Conservation (phyloP, 2,113 vertebrate species). For the Synchiropus splendidus region DNA sequence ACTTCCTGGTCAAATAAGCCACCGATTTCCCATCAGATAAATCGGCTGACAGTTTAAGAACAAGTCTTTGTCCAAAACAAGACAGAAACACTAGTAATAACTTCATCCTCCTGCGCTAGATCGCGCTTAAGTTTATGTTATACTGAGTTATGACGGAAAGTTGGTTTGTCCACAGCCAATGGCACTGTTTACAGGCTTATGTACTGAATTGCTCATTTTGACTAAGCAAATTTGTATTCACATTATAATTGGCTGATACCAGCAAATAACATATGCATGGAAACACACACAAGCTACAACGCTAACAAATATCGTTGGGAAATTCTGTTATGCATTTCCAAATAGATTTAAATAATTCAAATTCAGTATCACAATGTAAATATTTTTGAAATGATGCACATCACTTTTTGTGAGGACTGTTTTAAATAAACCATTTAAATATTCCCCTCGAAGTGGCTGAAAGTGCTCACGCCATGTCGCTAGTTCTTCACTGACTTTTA, state of each 20-base stretch:
- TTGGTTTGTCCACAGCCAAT: conserved; percentile 9
- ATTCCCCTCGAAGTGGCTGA: too few relatives aligned
- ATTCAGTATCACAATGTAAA: not conserved
- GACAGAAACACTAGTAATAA: too few relatives aligned
- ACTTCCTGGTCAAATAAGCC: conserved; percentile 61
- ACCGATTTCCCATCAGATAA: conserved; percentile 47
- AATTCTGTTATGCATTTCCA: too few relatives aligned
- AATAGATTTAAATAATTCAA: not conserved
- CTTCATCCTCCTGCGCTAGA: too few relatives aligned
- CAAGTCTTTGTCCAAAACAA: too few relatives aligned
- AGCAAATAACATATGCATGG: conserved; percentile 3
- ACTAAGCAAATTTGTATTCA: conserved; percentile 18
- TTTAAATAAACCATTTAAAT: too few relatives aligned
- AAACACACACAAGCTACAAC: not conserved
- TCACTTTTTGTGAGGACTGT: too few relatives aligned
- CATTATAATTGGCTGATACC: conserved; percentile 6
- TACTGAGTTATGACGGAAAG: too few relatives aligned
- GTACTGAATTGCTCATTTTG: conserved; percentile 16
- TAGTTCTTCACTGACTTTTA: too few relatives aligned
- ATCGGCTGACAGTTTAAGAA: conserved; percentile 44
- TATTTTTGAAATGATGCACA: not conserved
- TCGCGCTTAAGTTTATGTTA: too few relatives aligned
- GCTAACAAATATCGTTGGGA: not conserved
- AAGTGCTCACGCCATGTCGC: too few relatives aligned
- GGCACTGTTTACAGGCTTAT: conserved; percentile 9